Base-by-base conservation (phyloP, 2,113 vertebrate genomes). In the Brienomyrus longianalis region DNA sequence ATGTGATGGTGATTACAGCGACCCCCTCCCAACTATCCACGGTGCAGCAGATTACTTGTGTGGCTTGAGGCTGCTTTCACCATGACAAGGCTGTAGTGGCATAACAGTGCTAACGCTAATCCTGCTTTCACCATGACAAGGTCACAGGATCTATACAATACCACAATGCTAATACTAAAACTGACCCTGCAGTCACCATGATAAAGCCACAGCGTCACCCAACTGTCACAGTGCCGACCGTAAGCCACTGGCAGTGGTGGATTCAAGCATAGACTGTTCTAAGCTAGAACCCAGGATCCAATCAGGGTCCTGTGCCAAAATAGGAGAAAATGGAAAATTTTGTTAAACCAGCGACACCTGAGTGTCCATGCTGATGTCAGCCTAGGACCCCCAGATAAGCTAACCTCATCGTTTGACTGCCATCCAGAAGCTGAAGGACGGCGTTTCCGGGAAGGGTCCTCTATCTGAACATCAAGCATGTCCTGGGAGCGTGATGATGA, bases 1-100 rank as follows among this genome's bases (percentile, higher is more conserved):
- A 90, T 90, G 54, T 86, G 39, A 90, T n/a, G 56, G 54, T 62
- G 83, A 90, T 90, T 86, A 70, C 47, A n/a, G 17, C 50, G 56
- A 90, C n/a, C 19, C 51, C 56, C 56, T 39, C 74, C 80, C 35
- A 51, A 56, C 83, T 80, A 84, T 74, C 11, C 70, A 74, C 11
- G 4, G 31, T 31, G 31, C 31, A 31, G 31, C 31, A 31, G 31
- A 31, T 31, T 31, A 31, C 31, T 31, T 31, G 31, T 31, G 31
- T 31, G 31, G 31, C 31, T 31, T 31, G 31, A 31, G 31, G 31
- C 31, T 31, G 39, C 31, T 77, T 0, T 77, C 70, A 77, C 70
- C 5, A 11, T 17, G 31, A 77, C 10, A 35, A 77, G 4, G 70
- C 70, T 31, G 35, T 31, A 15, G 66, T 35, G 66, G 17, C 31